Evolutionary conservation across 2,113 vertebrate genomes (phyloP), one percentile per base, ranked within the genome.

Genomic region (Nothocercus julius): DNA sequence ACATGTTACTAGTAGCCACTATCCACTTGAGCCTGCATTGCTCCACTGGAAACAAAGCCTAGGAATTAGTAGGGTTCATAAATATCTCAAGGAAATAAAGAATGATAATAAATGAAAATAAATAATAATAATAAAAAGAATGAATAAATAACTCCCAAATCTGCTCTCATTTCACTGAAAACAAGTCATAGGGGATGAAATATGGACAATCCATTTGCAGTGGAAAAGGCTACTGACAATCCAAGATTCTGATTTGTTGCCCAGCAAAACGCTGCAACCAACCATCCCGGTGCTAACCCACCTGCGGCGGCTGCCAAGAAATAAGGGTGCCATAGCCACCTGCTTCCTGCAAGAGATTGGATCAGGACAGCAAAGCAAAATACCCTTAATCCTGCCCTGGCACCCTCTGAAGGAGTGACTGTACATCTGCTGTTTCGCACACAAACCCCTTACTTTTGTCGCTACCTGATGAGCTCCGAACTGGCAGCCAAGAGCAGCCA

Each of bases 221-320:
- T 14, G 34, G 83, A 64, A 42, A 7, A 32, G 17, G 53, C 42
- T 58, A 53, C 34, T 20, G 32, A 9, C 28, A 72, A 66, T 66
- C 13, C 51, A 47, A 75, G 44, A 27, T 51, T 12, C 36, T 20
- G 20, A 27, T 58, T 80, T 79, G 4, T 42, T 59, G 16, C 81
- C 70, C 1, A 1, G 11, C 20, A 64, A 24, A 44, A 0, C 0
- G 0, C 49, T 0, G 0, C 1, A 7, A 5, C 24, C 44, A 16
- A 44, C 42, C 2, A 1, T 16, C 11, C 13, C 7, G 40, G 21
- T 49, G 66, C 0, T 8, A 72, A 42, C 47, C 0, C 1, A n/a
- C 15, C 47, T 18, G 42, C 1, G 2, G 51, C 79, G 80, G 32
- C 78, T 86, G 59, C 22, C 1, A 3, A 59, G 73, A 22, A 69